Evolutionary conservation across 2,797 vertebrate genomes (phyloP), one percentile per base, ranked within the genome.

Genomic region (Esox lucius): DNA sequence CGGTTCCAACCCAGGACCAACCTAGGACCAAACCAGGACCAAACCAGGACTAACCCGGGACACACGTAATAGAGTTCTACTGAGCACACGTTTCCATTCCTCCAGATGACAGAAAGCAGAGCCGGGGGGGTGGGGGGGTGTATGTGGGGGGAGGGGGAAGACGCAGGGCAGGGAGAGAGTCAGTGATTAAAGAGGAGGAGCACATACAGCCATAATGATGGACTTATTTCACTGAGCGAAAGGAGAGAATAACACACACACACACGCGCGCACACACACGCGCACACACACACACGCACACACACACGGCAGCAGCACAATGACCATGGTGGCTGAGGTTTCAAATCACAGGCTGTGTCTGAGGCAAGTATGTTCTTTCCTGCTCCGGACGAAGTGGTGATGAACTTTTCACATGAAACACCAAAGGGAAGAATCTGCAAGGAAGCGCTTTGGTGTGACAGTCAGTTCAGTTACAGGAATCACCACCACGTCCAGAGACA

Each of bases 291-390:
- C n/a, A n/a, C n/a, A n/a, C n/a, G n/a, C 28, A 31, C 28, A 31
- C 28, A 31, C 28, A 31, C 28, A 3, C 28, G 3, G 31, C 56
- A 75, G 79, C 68, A 62, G 82, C 80, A 86, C 87, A 84, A 70
- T 26, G 82, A 79, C 85, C 89, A 77, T 84, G 87, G 83, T 73
- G 81, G 83, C 69, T 91, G 91, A 90, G 92, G 91, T 91, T 94
- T 93, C 12, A 93, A 93, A 94, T 93, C 91, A 92, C 87, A 94
- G 89, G 74, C 80, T 92, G 39, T 84, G 76, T 89, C 78, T 79
- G 78, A 87, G 85, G 83, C 84, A 84, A 77, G 85, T 88, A 88
- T 89, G 83, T 79, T 88, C 81, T 77, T 84, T 79, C 78, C 89
- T 76, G 78, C 81, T 77, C 83, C 83, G 84, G 87, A 80, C 64